Percentiles rank a stretch among this genome's conserved stretches.
phyloP scores from a whole-genome alignment of 1,140 invertebrate species.

The Penaeus japonicus region DNA sequence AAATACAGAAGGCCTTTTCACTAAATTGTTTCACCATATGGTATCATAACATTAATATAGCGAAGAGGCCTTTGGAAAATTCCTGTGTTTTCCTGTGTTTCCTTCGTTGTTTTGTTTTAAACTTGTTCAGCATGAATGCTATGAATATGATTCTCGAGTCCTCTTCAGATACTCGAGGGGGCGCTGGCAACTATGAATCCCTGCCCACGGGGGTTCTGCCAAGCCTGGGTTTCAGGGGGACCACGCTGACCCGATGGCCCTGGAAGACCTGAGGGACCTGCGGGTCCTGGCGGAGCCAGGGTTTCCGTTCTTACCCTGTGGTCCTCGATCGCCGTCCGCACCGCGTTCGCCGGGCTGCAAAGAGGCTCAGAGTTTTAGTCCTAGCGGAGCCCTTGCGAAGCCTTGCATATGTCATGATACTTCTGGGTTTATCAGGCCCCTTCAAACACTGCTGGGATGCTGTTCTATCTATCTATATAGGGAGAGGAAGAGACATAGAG shows the following conservation, averaged over 20 bases:
- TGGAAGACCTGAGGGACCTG: conserved; percentile 58
- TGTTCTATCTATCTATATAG: background rate
- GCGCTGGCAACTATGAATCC: background rate
- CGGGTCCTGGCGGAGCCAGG: conserved; percentile 54
- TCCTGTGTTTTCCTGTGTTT: too few species aligned
- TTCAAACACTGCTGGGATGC: background rate
- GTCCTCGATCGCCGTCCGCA: conserved; percentile 55
- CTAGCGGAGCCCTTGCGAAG: too few species aligned
- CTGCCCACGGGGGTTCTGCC: conserved; percentile 46
- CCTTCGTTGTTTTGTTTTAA: too few species aligned
- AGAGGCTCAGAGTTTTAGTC: background rate
- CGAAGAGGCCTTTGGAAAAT: too few species aligned
- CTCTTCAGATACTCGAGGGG: too few species aligned
- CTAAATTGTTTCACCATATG: too few species aligned
- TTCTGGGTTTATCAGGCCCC: background rate
- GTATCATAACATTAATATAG: too few species aligned
- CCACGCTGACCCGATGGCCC: conserved; percentile 56
- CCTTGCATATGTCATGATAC: too few species aligned
- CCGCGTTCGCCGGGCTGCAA: conserved; percentile 59
- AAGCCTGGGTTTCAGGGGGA: conserved; percentile 54
- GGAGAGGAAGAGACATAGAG: too few species aligned
- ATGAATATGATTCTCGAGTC: too few species aligned
- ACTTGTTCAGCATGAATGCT: too few species aligned
- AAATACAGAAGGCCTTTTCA: too few species aligned
- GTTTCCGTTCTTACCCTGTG: conserved; percentile 55